phyloP scores from a whole-genome alignment of 2,113 vertebrate genomes.

The Spea bombifrons region DNA sequence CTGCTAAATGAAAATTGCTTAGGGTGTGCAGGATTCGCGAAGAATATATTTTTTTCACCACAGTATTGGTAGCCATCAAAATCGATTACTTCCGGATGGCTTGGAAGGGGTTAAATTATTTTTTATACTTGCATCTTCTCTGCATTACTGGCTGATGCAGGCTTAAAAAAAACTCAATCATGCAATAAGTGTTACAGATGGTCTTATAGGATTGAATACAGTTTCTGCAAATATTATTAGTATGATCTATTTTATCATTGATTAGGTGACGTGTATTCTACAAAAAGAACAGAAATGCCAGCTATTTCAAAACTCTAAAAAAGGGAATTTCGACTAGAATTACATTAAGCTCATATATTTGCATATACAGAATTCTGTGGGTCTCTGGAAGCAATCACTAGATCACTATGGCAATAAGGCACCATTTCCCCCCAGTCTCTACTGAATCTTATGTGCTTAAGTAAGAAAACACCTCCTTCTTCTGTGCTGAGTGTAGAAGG shows the following conservation, averaged over 20 bases:
- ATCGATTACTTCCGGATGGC: not conserved
- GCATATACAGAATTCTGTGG: not conserved
- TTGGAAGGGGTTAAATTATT: not conserved
- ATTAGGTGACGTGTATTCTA: too few species aligned
- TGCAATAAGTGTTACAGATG: too few species aligned
- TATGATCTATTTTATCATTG: too few species aligned
- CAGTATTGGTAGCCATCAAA: not conserved
- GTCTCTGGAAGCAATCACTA: not conserved
- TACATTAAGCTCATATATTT: not conserved
- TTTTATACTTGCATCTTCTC: too few species aligned
- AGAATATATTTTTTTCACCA: conserved; percentile 10
- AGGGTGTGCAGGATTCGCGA: not conserved
- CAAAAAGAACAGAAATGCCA: too few species aligned
- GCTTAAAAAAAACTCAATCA: too few species aligned
- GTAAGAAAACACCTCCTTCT: conserved; percentile 21
- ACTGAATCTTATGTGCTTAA: conserved; percentile 18
- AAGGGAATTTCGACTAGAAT: not conserved
- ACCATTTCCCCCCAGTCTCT: not conserved
- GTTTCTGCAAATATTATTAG: too few species aligned
- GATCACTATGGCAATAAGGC: conserved; percentile 50
- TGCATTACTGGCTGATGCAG: too few species aligned
- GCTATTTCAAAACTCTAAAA: not conserved
- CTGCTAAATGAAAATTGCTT: conserved; percentile 4
- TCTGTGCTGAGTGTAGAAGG: conserved; percentile 22
- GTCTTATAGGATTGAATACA: too few species aligned